Conservation (phyloP, 2,888 invertebrate genomes). For the Limnephilus marmoratus region DNA sequence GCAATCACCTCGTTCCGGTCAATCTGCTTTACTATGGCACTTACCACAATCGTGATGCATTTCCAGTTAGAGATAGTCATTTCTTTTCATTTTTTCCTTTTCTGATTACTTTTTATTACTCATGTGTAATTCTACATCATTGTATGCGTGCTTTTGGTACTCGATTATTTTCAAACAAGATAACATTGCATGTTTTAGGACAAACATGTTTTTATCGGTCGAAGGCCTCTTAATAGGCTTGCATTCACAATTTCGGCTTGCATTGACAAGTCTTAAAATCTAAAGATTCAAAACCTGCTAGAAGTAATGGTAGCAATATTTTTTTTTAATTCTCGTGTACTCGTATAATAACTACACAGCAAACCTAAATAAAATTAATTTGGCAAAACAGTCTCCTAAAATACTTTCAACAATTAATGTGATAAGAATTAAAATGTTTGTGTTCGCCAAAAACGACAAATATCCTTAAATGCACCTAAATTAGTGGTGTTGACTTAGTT, state of each 20-base stretch:
- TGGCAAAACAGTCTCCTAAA: background rate
- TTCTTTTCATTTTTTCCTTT: background rate
- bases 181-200: background rate
- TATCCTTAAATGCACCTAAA: background rate
- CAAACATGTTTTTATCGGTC: background rate
- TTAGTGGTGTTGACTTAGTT: background rate
- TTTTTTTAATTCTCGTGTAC: too few species aligned
- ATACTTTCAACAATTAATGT: background rate
- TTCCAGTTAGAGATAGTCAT: background rate
- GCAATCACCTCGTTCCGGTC: slow-evolving; percentile 19
- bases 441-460: background rate
- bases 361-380: background rate
- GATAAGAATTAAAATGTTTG: background rate
- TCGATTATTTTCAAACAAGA: background rate
- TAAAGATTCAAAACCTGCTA: too few species aligned
- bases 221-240: background rate
- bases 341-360: too few species aligned
- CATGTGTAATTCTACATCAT: background rate
- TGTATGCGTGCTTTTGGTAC: background rate
- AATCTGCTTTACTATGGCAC: slow-evolving; percentile 6
- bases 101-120: background rate
- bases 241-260: background rate
- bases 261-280: background rate
- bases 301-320: too few species aligned
- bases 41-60: background rate